Conservation (phyloP, 2,113 vertebrate species). For the Ictalurus punctatus region DNA sequence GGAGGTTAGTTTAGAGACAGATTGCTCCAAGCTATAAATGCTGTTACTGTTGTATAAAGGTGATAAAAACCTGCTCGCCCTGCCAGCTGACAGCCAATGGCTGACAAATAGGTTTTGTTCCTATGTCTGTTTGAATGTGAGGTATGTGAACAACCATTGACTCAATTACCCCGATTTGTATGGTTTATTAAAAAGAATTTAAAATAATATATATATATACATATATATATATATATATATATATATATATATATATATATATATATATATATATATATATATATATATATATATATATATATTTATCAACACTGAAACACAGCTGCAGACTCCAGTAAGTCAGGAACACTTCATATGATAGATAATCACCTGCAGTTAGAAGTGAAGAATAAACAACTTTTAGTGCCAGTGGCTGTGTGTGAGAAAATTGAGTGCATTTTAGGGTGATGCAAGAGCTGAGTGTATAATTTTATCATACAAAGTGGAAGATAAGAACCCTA, state of each 20-base stretch:
- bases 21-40: background rate
- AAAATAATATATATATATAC: too few relatives aligned
- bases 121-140: background rate
- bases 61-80: background rate
- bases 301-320: too few relatives aligned
- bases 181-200: background rate
- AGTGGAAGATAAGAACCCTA: background rate
- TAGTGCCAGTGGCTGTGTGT: background rate
- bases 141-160: background rate
- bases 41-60: background rate
- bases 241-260: too few relatives aligned
- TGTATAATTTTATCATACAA: background rate
- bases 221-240: too few relatives aligned
- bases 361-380: background rate
- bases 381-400: background rate
- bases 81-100: too few relatives aligned
- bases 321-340: background rate
- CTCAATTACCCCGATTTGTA: background rate
- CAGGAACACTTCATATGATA: background rate
- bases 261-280: too few relatives aligned
- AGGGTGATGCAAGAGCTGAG: background rate
- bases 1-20: background rate
- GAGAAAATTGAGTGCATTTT: background rate
- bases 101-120: background rate
- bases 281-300: too few relatives aligned